Evolutionary conservation across 2,888 invertebrate genomes (phyloP).

Genomic region (Epinotia demarniana): DNA sequence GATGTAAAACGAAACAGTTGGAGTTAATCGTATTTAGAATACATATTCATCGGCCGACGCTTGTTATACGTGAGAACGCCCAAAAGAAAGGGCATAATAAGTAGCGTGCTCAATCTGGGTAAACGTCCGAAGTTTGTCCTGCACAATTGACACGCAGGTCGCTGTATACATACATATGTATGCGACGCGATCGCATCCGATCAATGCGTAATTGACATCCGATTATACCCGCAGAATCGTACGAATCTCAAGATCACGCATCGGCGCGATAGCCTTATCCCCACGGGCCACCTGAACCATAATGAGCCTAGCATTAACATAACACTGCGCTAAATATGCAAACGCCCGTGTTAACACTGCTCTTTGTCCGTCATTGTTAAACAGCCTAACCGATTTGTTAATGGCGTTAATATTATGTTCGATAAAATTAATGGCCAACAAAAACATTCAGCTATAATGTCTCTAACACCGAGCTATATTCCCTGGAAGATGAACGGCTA

Average conservation of each 20-base stretch:
- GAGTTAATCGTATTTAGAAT: not conserved
- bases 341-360: slow-evolving; percentile 40
- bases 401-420: slow-evolving; percentile 32
- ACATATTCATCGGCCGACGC: slow-evolving; percentile 3
- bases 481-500: slow-evolving; percentile 68
- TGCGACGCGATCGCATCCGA: slow-evolving; percentile 75
- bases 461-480: slow-evolving; percentile 57
- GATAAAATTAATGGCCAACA: slow-evolving; percentile 51
- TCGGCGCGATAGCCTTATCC: slow-evolving; percentile 76
- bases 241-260: slow-evolving; percentile 79
- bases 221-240: slow-evolving; percentile 55
- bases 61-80: slow-evolving; percentile 9
- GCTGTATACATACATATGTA: slow-evolving; percentile 76
- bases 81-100: slow-evolving; percentile 10
- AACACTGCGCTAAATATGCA: slow-evolving; percentile 50
- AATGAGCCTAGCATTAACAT: slow-evolving; percentile 74
- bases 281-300: slow-evolving; percentile 69
- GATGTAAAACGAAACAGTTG: not conserved
- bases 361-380: slow-evolving; percentile 34
- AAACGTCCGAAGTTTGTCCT: slow-evolving; percentile 32
- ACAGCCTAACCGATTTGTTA: slow-evolving; percentile 35
- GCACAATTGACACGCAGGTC: slow-evolving; percentile 54
- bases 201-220: slow-evolving; percentile 81
- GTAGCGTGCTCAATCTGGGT: slow-evolving; percentile 18
- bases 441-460: slow-evolving; percentile 56